phyloP scores from a whole-genome alignment of 1,140 invertebrate genomes.

The Drosophila micromelanica region DNA sequence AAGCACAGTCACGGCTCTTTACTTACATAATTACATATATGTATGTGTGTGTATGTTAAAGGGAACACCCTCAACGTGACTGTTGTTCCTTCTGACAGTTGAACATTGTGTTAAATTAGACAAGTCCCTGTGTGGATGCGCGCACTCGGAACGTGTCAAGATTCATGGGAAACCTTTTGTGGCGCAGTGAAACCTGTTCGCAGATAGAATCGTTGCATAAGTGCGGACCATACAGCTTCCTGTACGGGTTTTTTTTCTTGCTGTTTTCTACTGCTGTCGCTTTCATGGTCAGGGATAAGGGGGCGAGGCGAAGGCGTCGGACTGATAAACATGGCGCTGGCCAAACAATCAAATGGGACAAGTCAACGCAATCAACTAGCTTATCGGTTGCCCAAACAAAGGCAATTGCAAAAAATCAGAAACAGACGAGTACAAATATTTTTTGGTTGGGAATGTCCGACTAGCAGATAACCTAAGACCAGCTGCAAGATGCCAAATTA shows the following conservation, averaged over 20 bases:
- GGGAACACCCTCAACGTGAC: not conserved
- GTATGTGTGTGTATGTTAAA: no score
- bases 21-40: no score
- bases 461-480: no score
- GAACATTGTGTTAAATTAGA: not conserved
- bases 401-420: conserved; percentile 45
- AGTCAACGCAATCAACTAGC: conserved; percentile 60
- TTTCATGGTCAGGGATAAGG: conserved; percentile 26
- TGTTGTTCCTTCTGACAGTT: not conserved
- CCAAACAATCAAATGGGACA: conserved; percentile 45
- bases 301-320: not conserved
- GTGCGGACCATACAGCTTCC: conserved; percentile 20
- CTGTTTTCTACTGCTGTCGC: not conserved
- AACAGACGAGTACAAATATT: no score
- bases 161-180: not conserved
- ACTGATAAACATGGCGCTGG: conserved; percentile 33
- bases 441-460: no score
- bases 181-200: conserved; percentile 22
- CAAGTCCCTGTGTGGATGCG: not conserved
- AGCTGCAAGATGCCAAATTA: no score
- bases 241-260: no score
- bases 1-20: no score
- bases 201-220: conserved; percentile 28
- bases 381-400: conserved; percentile 59
- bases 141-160: not conserved